Evolutionary conservation across 2,113 vertebrate species (phyloP).

Genomic region (Platysternon megacephalum): DNA sequence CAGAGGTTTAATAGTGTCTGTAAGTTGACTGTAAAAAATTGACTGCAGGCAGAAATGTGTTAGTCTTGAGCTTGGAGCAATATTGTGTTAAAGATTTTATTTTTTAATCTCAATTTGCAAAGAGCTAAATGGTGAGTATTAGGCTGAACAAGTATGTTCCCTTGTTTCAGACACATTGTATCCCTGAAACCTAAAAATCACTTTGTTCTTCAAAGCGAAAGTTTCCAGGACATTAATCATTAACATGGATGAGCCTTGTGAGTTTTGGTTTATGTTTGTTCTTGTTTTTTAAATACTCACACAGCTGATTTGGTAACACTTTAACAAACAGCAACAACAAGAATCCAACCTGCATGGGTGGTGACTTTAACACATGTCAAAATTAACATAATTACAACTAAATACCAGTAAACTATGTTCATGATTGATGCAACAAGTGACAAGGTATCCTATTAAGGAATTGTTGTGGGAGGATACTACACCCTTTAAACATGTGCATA

Average conservation of each 20-base stretch:
- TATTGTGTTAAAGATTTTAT: not conserved
- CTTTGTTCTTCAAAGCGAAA: conserved; percentile 44
- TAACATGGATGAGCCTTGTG: conserved; percentile 41
- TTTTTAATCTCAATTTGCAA: not conserved
- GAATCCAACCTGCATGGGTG: not conserved
- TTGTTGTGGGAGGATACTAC: conserved; percentile 17
- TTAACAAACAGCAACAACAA: not conserved
- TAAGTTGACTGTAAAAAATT: accelerated
- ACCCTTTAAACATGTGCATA: not conserved
- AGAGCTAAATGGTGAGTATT: not conserved
- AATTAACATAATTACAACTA: not conserved
- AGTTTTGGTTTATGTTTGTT: not conserved
- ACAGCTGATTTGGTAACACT: accelerated
- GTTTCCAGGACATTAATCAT: conserved; percentile 44
- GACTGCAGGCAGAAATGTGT: not conserved
- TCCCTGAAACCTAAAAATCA: not conserved
- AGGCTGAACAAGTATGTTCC: not conserved
- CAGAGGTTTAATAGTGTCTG: not conserved
- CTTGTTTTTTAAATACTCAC: not conserved
- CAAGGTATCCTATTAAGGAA: conserved; percentile 23
- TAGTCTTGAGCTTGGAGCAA: not conserved
- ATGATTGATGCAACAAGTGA: not conserved
- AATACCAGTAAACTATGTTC: not conserved
- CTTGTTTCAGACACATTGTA: conserved; percentile 10
- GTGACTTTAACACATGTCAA: not conserved